These are phyloP conservation scores for Sminthurinus aureus DNA, from an alignment of 2,888 invertebrate genomes.

Conservation along the genomic window DNA sequence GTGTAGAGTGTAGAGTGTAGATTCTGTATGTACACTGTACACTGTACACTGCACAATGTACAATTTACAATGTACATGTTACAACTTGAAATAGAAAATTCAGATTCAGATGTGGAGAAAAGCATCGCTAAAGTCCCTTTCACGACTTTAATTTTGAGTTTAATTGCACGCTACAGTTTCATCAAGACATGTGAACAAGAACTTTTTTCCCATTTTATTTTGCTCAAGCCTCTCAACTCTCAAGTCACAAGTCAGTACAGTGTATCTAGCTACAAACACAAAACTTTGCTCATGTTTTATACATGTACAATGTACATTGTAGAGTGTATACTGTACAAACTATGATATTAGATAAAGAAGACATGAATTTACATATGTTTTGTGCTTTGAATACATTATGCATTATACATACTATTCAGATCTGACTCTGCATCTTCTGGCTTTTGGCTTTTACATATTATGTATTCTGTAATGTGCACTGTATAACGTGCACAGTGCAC, in stretches of 20 bases:
- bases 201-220: slow-evolving; percentile 2
- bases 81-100: slow-evolving; percentile 15
- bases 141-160: slow-evolving; percentile 45
- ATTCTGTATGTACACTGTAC: neutral
- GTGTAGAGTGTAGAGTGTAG: no score
- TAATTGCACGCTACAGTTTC: slow-evolving; percentile 48
- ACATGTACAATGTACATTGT: no score
- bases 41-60: neutral
- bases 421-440: no score
- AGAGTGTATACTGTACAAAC: no score
- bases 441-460: no score
- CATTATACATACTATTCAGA: no score
- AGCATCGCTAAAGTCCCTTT: slow-evolving; percentile 41
- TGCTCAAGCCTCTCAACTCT: neutral
- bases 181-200: slow-evolving; percentile 26
- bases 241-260: neutral
- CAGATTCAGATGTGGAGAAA: slow-evolving; percentile 18
- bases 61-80: neutral
- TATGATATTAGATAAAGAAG: no score
- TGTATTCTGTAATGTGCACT: no score
- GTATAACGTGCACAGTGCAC: no score
- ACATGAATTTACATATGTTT: no score
- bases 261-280: neutral
- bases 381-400: no score
- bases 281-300: neutral